Evolutionary conservation across 2,797 vertebrate genomes (phyloP).

Genomic region (Gobionotothen gibberifrons): DNA sequence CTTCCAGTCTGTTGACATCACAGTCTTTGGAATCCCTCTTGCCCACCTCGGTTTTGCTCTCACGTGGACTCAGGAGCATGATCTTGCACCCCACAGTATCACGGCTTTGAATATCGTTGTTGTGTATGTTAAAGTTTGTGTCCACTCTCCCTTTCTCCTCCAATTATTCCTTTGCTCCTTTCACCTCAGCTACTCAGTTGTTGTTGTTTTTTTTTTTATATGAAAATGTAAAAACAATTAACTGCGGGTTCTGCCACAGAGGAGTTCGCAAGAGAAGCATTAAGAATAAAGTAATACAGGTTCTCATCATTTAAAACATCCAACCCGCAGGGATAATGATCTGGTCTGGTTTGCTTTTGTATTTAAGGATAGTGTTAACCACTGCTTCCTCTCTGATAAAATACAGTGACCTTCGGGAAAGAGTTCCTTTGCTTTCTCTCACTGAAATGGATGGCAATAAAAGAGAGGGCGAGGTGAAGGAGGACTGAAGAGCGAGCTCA

Average conservation of each 20-base stretch:
- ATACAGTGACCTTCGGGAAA: slow-evolving; percentile 37
- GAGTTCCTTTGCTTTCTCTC: slow-evolving; percentile 45
- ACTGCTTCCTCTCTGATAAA: slow-evolving; percentile 61
- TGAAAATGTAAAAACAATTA: slow-evolving; percentile 59
- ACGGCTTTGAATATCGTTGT: slow-evolving; percentile 62
- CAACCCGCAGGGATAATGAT: slow-evolving; percentile 60
- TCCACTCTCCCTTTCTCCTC: slow-evolving; percentile 20
- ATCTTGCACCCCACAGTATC: slow-evolving; percentile 54
- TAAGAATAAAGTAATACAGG: slow-evolving; percentile 58
- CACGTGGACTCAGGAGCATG: slow-evolving; percentile 79
- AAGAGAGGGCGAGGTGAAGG: slow-evolving; percentile 42
- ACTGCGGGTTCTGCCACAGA: slow-evolving; percentile 65
- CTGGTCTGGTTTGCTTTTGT: slow-evolving; percentile 57
- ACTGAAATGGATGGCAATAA: slow-evolving; percentile 65
- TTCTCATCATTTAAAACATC: slow-evolving; percentile 63
- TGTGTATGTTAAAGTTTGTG: slow-evolving; percentile 53
- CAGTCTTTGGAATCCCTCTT: slow-evolving; percentile 32
- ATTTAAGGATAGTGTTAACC: slow-evolving; percentile 56
- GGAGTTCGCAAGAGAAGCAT: slow-evolving; percentile 46
- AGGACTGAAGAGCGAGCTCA: slow-evolving; percentile 47
- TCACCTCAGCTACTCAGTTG: slow-evolving; percentile 29
- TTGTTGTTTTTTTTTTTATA: slow-evolving; percentile 4
- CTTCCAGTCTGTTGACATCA: slow-evolving; percentile 23
- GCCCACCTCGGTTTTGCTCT: slow-evolving; percentile 52
- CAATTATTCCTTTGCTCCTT: slow-evolving; percentile 29